Conservation (phyloP, 2,113 vertebrate genomes). For the Epinephelus cyanopodus region DNA sequence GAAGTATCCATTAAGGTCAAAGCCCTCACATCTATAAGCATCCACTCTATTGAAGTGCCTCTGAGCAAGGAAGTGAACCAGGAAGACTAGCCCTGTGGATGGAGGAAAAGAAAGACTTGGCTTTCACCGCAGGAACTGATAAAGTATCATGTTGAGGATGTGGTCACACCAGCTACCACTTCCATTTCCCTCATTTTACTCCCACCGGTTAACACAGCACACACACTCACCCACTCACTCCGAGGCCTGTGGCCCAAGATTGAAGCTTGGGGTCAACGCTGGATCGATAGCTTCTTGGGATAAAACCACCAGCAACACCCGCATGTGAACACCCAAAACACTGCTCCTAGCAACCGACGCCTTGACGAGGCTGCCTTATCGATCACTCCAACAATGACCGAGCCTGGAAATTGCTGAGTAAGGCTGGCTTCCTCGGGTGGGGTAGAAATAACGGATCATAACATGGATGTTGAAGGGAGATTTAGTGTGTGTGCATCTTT, state of each 20-base stretch:
- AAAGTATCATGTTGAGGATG: neutral
- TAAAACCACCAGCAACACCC: conserved; percentile 26
- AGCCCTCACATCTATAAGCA: neutral
- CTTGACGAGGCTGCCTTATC: neutral
- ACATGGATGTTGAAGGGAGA: neutral
- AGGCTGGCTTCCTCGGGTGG: neutral
- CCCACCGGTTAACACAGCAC: neutral
- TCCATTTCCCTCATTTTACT: neutral
- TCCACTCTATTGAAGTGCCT: neutral
- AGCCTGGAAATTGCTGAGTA: conserved; percentile 27
- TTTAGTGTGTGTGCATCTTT: neutral
- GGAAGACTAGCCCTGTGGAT: neutral
- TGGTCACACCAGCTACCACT: neutral
- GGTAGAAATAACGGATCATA: neutral
- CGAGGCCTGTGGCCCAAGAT: neutral
- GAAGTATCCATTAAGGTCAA: too few species aligned
- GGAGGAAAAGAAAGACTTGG: neutral
- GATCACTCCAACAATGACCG: conserved; percentile 14
- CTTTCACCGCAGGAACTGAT: neutral
- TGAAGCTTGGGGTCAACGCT: neutral
- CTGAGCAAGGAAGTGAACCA: neutral
- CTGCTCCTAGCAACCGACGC: conserved; percentile 14
- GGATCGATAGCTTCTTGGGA: conserved; percentile 24
- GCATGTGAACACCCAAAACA: neutral
- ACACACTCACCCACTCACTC: neutral